These are phyloP conservation scores for Doryteuthis pealeii DNA, from an alignment of 1,140 invertebrate genomes.

Conservation along the genomic window DNA sequence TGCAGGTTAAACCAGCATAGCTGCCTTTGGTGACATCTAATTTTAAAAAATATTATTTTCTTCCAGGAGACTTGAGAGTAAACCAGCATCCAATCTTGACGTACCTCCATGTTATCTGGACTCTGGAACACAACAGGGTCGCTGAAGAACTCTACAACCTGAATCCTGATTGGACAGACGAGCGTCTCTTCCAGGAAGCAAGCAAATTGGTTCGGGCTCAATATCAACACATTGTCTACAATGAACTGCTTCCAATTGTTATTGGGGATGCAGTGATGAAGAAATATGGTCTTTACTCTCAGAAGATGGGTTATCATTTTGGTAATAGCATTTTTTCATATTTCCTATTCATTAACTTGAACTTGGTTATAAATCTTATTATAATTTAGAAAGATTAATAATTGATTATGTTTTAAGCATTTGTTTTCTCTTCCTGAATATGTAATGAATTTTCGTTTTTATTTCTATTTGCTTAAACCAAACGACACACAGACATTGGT, in stretches of 20 bases:
- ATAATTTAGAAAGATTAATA: no score
- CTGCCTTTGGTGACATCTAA: no score
- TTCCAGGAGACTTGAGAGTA: slow-evolving; percentile 12
- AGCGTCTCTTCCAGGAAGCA: slow-evolving; percentile 77
- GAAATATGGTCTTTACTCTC: slow-evolving; percentile 13
- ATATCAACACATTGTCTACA: slow-evolving; percentile 93
- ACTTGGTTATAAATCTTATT: no score
- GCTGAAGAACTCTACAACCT: slow-evolving; percentile 72
- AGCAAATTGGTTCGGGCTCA: slow-evolving; percentile 91
- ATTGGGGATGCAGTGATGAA: slow-evolving; percentile 64
- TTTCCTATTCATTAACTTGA: no score
- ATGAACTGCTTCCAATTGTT: slow-evolving; percentile 84
- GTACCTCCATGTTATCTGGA: slow-evolving; percentile 93
- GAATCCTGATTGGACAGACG: slow-evolving; percentile 84
- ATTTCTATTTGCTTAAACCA: no score
- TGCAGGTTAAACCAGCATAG: no score
- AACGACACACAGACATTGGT: no score
- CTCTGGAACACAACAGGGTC: slow-evolving; percentile 92
- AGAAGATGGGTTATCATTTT: no score
- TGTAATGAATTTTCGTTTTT: no score
- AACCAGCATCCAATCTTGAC: slow-evolving; percentile 63
- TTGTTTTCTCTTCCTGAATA: no score
- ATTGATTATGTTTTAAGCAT: no score
- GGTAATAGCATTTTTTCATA: slow-evolving; percentile 67
- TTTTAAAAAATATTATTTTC: no score